Evolutionary conservation across 1,140 invertebrate species (phyloP), one percentile per base, ranked within the genome.

Genomic region (Zaprionus tsacasi): DNA sequence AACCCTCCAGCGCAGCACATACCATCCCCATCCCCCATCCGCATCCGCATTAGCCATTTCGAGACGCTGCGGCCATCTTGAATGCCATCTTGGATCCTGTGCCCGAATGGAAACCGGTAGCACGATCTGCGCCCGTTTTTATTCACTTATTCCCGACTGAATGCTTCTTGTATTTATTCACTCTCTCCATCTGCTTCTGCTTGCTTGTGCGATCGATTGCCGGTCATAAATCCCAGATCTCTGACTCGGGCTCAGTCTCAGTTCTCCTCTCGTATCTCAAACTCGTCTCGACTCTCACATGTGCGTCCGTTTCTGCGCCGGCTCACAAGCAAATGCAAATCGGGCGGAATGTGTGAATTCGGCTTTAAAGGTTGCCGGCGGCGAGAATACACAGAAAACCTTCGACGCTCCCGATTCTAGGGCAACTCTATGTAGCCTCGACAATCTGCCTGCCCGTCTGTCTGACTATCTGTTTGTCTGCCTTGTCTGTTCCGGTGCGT

Each of bases 271-370:
- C 52, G n/a, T 13, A 25, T 33, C n/a, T 36, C 33, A n/a, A 25
- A 54, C 27, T 12, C 40, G 38, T 11, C 33, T 56, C 17, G 17
- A 36, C 40, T 61, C 35, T 70, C 58, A 30, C 27, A 30, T 30
- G 27, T 30, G 27, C 27, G 27, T 30, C 27, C 27, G 27, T 30
- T 30, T 30, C 27, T 30, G 27, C 27, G 27, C 27, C 27, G 27
- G 27, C 35, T 89, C 77, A 67, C 81, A 85, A 77, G 79, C 78
- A 83, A 87, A 91, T 91, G 87, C 82, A 91, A 91, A 91, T 91
- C 80, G 67, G 70, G 56, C 87, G 58, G 65, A 80, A 91, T 91
- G 87, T 91, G 87, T 83, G 87, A 91, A 72, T 79, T 91, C 72
- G 75, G 64, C 71, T 80, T 82, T 79, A 76, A 61, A 54, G 40